Conservation (phyloP, 2,113 vertebrate species). For the Psophia crepitans region DNA sequence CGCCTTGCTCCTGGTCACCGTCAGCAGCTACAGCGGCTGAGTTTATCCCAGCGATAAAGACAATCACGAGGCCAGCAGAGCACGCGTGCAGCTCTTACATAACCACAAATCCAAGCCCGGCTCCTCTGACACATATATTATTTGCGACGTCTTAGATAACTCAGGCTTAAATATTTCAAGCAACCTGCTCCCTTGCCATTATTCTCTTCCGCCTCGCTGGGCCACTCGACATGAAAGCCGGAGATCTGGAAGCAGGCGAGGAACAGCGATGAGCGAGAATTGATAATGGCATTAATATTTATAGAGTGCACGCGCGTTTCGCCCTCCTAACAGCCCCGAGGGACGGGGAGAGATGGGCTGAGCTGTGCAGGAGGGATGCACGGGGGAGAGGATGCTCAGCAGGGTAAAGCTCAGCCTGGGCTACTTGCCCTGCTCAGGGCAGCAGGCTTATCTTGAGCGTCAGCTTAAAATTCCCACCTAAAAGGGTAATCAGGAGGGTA, state of each 20-base stretch:
- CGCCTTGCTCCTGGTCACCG: background rate
- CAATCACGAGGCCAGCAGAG: background rate
- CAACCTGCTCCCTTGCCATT: background rate
- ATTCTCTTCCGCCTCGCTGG: conserved; percentile 27
- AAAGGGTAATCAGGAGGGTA: background rate
- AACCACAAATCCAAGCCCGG: background rate
- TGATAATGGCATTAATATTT: conserved; percentile 21
- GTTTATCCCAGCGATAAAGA: background rate
- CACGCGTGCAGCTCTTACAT: background rate
- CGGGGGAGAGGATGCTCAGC: background rate
- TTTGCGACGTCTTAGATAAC: background rate
- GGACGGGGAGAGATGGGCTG: background rate
- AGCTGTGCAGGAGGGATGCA: background rate
- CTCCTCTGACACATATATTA: background rate
- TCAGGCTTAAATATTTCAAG: conserved; percentile 46
- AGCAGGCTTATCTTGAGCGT: rapidly evolving
- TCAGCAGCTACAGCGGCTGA: background rate
- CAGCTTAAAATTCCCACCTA: background rate
- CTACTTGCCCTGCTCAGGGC: background rate
- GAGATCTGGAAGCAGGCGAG: background rate
- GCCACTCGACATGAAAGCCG: background rate
- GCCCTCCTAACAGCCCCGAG: background rate
- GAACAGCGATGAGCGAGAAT: background rate
- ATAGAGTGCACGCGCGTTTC: background rate
- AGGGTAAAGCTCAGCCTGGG: background rate